A percentile compares a stretch with the other conserved stretches of the same genome.
These are phyloP conservation scores for Synanthedon myopaeformis DNA, from an alignment of 2,888 invertebrate genomes.

Conservation along the genomic window DNA sequence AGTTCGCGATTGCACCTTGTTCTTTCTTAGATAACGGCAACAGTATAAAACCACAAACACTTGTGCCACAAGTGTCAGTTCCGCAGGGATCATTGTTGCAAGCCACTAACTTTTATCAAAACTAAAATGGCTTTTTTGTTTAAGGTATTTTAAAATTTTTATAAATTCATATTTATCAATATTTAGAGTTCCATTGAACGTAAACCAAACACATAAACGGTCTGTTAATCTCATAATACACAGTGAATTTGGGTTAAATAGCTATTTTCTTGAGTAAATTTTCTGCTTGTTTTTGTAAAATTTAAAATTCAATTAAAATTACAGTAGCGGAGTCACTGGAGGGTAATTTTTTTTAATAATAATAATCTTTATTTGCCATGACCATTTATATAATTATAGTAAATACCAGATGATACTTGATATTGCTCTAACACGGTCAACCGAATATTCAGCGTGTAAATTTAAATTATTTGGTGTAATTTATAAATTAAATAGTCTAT, in stretches of 20 bases:
- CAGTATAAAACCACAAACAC: constrained; percentile 53
- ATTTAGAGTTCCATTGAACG: background rate
- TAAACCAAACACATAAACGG: background rate
- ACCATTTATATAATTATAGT: too few relatives aligned
- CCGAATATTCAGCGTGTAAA: too few relatives aligned
- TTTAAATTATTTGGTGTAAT: too few relatives aligned
- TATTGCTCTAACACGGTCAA: too few relatives aligned
- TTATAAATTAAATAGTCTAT: too few relatives aligned
- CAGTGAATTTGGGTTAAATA: background rate
- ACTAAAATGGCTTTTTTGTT: constrained; percentile 48
- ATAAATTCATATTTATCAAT: background rate
- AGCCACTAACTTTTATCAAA: constrained; percentile 15
- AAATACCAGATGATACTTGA: too few relatives aligned
- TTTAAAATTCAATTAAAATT: background rate
- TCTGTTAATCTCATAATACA: background rate
- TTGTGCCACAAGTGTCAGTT: constrained; percentile 36
- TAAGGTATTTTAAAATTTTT: constrained; percentile 33
- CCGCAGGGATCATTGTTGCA: constrained; percentile 33
- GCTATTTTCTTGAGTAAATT: background rate
- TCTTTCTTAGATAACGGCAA: constrained; percentile 39
- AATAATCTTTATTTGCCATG: too few relatives aligned
- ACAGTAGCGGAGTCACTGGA: too few relatives aligned
- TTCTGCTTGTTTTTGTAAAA: background rate
- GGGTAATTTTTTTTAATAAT: too few relatives aligned
- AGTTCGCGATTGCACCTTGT: constrained; percentile 51